phyloP scores from a whole-genome alignment of 1,140 invertebrate species.

The Hyposmocoma kahamanoa region DNA sequence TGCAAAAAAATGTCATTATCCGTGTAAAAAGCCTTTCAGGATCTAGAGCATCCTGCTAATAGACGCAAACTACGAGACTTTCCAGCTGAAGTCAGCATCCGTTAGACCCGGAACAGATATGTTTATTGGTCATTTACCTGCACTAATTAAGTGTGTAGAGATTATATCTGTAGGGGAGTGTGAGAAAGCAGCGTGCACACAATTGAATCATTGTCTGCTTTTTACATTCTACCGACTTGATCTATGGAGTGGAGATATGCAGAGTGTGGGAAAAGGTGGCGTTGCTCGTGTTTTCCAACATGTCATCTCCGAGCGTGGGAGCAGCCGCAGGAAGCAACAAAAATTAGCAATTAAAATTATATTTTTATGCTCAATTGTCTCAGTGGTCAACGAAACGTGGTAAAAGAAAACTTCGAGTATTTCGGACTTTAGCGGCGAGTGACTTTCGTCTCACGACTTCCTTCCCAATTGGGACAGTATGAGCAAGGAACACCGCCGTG shows the following conservation, averaged over 20 bases:
- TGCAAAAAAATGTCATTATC: constrained; percentile 20
- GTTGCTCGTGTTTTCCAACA: constrained; percentile 55
- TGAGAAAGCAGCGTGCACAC: constrained; percentile 68
- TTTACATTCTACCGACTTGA: constrained; percentile 61
- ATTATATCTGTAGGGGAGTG: constrained; percentile 58
- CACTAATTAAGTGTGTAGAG: constrained; percentile 60
- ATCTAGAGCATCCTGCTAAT: constrained; percentile 28
- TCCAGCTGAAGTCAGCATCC: neutral
- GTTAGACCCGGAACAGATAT: constrained; percentile 17
- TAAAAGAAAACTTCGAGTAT: too few relatives aligned
- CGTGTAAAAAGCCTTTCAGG: constrained; percentile 18
- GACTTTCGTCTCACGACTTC: too few relatives aligned
- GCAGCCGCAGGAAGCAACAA: constrained; percentile 22
- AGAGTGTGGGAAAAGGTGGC: constrained; percentile 64
- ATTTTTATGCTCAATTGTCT: constrained; percentile 27
- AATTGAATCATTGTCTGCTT: constrained; percentile 71
- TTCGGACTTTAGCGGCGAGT: too few relatives aligned
- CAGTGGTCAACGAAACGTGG: neutral
- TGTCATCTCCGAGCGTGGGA: constrained; percentile 65
- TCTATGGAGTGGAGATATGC: constrained; percentile 69
- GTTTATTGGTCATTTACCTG: constrained; percentile 61
- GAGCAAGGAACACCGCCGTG: too few relatives aligned
- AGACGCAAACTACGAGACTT: constrained; percentile 10
- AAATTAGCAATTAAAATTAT: constrained; percentile 26
- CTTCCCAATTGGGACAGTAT: too few relatives aligned